Percentiles rank a stretch among this genome's conserved stretches.
Evolutionary conservation across 1,140 invertebrate species (phyloP).

Genomic region (Agraylea sexmaculata): DNA sequence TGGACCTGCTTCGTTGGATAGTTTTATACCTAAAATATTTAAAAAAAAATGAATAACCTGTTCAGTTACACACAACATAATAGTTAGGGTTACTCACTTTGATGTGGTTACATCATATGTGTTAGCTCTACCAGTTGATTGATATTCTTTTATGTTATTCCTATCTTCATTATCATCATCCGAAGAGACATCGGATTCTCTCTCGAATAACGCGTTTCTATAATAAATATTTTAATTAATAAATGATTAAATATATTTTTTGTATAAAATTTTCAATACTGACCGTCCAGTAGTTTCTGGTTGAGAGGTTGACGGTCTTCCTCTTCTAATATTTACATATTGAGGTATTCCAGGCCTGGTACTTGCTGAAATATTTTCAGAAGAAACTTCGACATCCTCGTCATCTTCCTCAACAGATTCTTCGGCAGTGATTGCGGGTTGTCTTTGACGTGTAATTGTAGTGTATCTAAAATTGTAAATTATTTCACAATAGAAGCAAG

Average conservation of each 20-base stretch:
- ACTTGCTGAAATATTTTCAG: slow-evolving; percentile 22
- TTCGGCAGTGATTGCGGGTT: slow-evolving; percentile 24
- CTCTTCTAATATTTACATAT: slow-evolving; percentile 55
- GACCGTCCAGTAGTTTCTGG: slow-evolving; percentile 15
- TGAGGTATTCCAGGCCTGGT: slow-evolving; percentile 37
- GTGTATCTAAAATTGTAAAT: slow-evolving; percentile 30
- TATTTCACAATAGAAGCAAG: not conserved
- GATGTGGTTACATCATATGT: slow-evolving; percentile 16
- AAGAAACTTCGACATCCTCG: slow-evolving; percentile 23
- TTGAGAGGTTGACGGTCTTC: slow-evolving; percentile 40
- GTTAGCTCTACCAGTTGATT: slow-evolving; percentile 14
- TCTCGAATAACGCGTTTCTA: slow-evolving; percentile 14
- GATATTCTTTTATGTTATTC: slow-evolving; percentile 21
- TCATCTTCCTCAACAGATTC: slow-evolving; percentile 29
- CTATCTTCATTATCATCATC: slow-evolving; percentile 20
- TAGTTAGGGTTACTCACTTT: slow-evolving; percentile 17
- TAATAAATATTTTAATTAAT: slow-evolving; percentile 11
- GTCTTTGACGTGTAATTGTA: slow-evolving; percentile 40
- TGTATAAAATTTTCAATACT: slow-evolving; percentile 2
- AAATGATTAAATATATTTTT: slow-evolving; percentile 3
- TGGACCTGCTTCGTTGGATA: slow-evolving; percentile 35
- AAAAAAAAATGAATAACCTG: slow-evolving; percentile 11
- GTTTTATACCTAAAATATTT: slow-evolving; percentile 37
- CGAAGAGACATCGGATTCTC: slow-evolving; percentile 23
- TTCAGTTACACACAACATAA: slow-evolving; percentile 10